phyloP scores from a whole-genome alignment of 2,113 vertebrate species.

The Zeus faber region DNA sequence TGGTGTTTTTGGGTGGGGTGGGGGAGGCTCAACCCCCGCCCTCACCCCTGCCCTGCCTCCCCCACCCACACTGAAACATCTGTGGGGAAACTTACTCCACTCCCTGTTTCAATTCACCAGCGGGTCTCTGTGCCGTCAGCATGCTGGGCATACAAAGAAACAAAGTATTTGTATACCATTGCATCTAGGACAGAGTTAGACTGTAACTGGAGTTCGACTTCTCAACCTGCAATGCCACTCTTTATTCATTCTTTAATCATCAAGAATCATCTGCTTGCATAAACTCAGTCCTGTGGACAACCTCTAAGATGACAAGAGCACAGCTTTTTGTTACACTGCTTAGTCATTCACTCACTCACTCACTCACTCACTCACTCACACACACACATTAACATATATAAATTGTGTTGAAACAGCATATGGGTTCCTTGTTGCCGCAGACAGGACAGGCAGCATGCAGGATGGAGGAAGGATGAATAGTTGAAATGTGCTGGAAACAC shows the following conservation, averaged over 20 bases:
- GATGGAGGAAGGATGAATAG: conserved; percentile 68
- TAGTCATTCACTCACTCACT: conserved; percentile 5
- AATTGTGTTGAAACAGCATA: conserved; percentile 27
- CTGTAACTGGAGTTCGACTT: too few relatives aligned
- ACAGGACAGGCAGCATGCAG: conserved; percentile 46
- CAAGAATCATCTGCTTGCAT: too few relatives aligned
- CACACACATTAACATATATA: conserved; percentile 11
- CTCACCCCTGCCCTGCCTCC: conserved; percentile 8
- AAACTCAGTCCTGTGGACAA: too few relatives aligned
- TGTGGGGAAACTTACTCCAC: conserved; percentile 20
- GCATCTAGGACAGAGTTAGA: too few relatives aligned
- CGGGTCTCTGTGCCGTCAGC: neutral
- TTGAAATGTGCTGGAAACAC: conserved; percentile 68
- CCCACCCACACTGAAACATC: conserved; percentile 35
- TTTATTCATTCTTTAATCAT: too few relatives aligned
- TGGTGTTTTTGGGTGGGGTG: neutral
- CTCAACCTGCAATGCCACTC: too few relatives aligned
- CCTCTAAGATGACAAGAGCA: too few relatives aligned
- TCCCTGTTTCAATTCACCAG: conserved; percentile 16
- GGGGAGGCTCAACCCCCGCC: too few relatives aligned
- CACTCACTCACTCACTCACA: conserved; percentile 7
- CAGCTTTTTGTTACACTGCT: too few relatives aligned
- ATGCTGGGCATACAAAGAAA: too few relatives aligned
- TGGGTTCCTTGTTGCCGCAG: conserved; percentile 39
- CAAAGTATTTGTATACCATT: too few relatives aligned